phyloP scores from a whole-genome alignment of 2,113 vertebrate species.

The Caretta caretta region DNA sequence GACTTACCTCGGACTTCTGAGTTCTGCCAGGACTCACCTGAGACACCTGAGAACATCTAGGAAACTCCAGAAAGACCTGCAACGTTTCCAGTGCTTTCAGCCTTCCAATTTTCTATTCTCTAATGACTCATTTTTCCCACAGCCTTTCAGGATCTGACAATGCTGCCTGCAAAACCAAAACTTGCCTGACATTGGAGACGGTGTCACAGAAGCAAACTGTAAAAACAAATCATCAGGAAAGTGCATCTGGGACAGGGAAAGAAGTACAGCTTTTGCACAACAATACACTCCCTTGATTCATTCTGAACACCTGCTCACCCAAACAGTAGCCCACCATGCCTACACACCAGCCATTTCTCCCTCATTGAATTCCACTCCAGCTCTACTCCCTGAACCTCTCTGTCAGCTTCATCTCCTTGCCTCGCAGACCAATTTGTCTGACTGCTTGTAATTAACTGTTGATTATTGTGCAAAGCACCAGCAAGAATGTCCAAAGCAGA shows the following conservation, averaged over 20 bases:
- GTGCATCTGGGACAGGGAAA: not conserved
- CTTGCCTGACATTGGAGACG: not conserved
- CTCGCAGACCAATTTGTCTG: slow-evolving; percentile 14
- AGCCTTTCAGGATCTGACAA: not conserved
- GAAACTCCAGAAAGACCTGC: not conserved
- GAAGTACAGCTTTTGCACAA: not conserved
- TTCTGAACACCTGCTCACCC: not conserved
- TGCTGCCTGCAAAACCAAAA: not conserved
- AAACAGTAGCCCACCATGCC: not conserved
- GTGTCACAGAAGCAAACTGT: not conserved
- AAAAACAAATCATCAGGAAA: not conserved
- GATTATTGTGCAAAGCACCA: slow-evolving; percentile 3
- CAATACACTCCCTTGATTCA: not conserved
- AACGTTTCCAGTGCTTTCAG: not conserved
- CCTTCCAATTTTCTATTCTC: not conserved
- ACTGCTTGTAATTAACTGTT: slow-evolving; percentile 52
- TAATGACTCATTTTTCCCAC: not conserved
- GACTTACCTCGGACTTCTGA: not conserved
- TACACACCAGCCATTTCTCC: fast-evolving
- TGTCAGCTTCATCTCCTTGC: not conserved
- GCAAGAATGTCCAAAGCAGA: slow-evolving; percentile 15
- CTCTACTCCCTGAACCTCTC: not conserved
- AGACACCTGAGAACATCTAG: not conserved
- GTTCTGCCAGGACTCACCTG: not conserved
- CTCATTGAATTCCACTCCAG: fast-evolving